These are phyloP conservation scores for Motacilla tschutschensis DNA, from an alignment of 2,113 vertebrate species.

Conservation along the genomic window DNA sequence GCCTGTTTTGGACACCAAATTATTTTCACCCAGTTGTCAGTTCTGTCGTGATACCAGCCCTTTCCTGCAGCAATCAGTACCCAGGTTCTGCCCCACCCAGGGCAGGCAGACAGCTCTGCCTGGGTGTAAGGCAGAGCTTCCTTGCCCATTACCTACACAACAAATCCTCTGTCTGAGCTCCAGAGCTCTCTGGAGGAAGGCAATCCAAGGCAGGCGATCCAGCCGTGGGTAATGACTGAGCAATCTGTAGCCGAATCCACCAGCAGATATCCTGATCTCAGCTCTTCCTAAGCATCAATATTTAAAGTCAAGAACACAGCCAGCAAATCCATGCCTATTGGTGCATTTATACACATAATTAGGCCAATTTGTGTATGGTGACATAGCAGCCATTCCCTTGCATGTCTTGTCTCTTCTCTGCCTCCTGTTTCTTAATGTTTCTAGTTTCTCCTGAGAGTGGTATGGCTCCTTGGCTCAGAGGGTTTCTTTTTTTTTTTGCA, in stretches of 20 bases:
- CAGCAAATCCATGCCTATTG: slow-evolving; percentile 27
- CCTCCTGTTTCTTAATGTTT: slow-evolving; percentile 10
- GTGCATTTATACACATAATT: slow-evolving; percentile 55
- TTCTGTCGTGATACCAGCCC: background rate
- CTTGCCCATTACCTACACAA: background rate
- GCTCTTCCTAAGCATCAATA: slow-evolving; percentile 55
- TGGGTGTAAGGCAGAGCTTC: background rate
- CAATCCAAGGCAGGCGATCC: background rate
- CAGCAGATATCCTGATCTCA: slow-evolving; percentile 48
- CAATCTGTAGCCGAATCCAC: slow-evolving; percentile 41
- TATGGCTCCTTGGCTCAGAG: background rate
- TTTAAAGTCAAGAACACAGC: slow-evolving; percentile 30
- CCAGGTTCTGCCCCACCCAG: background rate
- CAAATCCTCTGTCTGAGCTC: background rate
- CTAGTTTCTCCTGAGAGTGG: background rate
- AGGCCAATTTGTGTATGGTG: slow-evolving; percentile 57
- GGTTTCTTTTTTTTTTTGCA: background rate
- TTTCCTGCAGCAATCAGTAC: background rate
- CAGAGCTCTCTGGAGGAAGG: background rate
- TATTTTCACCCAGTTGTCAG: background rate
- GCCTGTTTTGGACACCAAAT: background rate
- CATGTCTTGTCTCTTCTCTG: background rate
- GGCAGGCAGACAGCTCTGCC: background rate
- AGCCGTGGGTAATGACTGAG: slow-evolving; percentile 27
- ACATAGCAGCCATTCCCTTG: slow-evolving; percentile 36